These are phyloP conservation scores for Myathropa florea DNA, from an alignment of 2,888 invertebrate genomes.

Conservation along the genomic window DNA sequence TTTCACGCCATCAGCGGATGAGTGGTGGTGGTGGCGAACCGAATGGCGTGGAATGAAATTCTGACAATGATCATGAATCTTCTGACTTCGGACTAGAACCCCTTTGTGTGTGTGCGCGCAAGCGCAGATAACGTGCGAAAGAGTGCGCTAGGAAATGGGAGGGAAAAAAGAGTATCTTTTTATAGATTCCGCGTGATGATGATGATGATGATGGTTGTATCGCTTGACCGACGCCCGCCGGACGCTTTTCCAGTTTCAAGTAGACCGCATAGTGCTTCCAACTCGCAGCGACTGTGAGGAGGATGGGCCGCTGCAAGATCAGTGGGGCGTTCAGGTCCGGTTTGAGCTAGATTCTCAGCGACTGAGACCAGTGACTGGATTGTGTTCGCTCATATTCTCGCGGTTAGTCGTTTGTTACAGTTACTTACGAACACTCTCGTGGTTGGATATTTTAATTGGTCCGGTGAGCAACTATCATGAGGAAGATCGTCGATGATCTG, in stretches of 20 bases:
- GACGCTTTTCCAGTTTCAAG: slow-evolving; percentile 25
- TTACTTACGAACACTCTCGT: slow-evolving; percentile 60
- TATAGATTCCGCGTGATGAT: background rate
- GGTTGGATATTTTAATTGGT: slow-evolving; percentile 60
- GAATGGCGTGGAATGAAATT: background rate
- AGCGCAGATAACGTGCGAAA: slow-evolving; percentile 20
- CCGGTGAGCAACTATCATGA: slow-evolving; percentile 40
- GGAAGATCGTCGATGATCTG: slow-evolving; percentile 4
- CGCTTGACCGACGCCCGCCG: slow-evolving; percentile 49
- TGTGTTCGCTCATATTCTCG: background rate
- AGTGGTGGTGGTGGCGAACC: background rate
- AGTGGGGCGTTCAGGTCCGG: slow-evolving; percentile 57
- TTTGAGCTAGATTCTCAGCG: background rate
- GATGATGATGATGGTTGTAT: slow-evolving; percentile 13
- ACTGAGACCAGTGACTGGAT: background rate
- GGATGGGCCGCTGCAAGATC: slow-evolving; percentile 11
- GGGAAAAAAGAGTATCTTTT: slow-evolving; percentile 55
- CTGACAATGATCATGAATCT: slow-evolving; percentile 65
- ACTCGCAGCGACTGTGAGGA: background rate
- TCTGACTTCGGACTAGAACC: background rate
- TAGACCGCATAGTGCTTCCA: slow-evolving; percentile 22
- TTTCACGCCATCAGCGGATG: slow-evolving; percentile 62
- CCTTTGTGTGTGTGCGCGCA: background rate
- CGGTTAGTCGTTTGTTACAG: slow-evolving; percentile 56
- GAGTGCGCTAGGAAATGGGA: slow-evolving; percentile 24